Conservation (phyloP, 2,113 vertebrate genomes). For the Chrysemys picta region DNA sequence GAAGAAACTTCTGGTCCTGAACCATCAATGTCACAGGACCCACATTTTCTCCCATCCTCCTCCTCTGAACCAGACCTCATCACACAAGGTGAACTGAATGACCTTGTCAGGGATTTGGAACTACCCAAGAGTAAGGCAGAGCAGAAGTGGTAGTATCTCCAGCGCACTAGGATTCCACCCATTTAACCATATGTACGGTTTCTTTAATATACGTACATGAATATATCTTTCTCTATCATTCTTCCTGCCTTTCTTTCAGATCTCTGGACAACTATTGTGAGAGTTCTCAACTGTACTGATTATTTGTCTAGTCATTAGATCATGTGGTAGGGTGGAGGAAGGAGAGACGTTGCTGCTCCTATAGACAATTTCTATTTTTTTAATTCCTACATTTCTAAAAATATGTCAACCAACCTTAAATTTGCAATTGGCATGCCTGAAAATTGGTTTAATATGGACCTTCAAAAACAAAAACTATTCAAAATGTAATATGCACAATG, state of each 20-base stretch:
- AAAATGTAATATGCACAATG: not conserved
- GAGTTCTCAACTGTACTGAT: not conserved
- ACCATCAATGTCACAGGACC: too few relatives aligned
- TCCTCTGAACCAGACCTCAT: too few relatives aligned
- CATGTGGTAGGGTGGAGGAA: not conserved
- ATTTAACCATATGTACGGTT: not conserved
- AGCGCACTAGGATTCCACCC: not conserved
- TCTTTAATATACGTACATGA: not conserved
- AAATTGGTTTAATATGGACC: not conserved
- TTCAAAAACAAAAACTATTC: not conserved
- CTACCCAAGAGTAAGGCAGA: not conserved
- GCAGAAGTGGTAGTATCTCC: rapidly evolving
- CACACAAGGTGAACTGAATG: too few relatives aligned
- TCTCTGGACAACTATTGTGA: not conserved
- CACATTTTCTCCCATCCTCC: too few relatives aligned
- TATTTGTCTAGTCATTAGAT: not conserved
- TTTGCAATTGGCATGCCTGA: not conserved
- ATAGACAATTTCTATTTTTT: not conserved
- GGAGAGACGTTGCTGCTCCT: not conserved
- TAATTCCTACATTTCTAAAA: not conserved
- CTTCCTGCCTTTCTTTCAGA: not conserved
- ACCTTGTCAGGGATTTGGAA: too few relatives aligned
- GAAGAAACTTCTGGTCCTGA: too few relatives aligned
- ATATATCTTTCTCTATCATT: not conserved
- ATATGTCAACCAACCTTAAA: not conserved